Conservation (phyloP, 2,888 invertebrate species). For the Lasioglossum oenotherae region DNA sequence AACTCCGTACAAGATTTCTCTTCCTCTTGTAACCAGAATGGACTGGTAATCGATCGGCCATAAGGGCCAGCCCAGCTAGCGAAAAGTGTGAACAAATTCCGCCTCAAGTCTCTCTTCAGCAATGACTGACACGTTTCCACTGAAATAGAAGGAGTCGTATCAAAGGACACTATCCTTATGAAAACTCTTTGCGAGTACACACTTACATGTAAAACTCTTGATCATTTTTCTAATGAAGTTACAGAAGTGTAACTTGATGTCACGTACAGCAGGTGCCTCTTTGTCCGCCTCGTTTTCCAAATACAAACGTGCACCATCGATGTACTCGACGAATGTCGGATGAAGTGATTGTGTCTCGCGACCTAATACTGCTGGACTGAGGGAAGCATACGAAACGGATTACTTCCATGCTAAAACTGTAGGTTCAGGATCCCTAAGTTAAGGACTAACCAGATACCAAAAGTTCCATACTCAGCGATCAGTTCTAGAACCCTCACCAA, state of each 20-base stretch:
- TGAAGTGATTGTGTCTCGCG: constrained; percentile 93
- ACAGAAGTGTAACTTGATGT: constrained; percentile 97
- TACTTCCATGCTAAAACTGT: neutral
- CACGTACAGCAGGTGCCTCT: constrained; percentile 93
- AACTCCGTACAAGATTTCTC: constrained; percentile 83
- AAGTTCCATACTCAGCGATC: constrained; percentile 96
- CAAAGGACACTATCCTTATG: neutral
- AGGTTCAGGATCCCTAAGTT: neutral
- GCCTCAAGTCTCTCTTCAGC: constrained; percentile 93
- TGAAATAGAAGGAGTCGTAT: constrained; percentile 82
- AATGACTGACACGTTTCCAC: constrained; percentile 95
- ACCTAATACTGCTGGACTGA: constrained; percentile 93
- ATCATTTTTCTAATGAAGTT: constrained; percentile 97
- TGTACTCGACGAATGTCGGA: constrained; percentile 95
- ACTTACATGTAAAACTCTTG: constrained; percentile 93
- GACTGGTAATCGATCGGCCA: constrained; percentile 87
- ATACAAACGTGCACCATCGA: constrained; percentile 96
- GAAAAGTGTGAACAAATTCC: constrained; percentile 95
- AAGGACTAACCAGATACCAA: constrained; percentile 87
- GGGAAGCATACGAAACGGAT: constrained; percentile 29
- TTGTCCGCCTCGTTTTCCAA: constrained; percentile 97
- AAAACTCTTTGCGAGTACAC: neutral
- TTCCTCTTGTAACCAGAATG: constrained; percentile 76
- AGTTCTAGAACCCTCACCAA: constrained; percentile 96
- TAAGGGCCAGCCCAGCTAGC: constrained; percentile 97